Percentiles rank a stretch among this genome's conserved stretches.
Evolutionary conservation across 2,797 vertebrate genomes (phyloP).

Genomic region (Microctenopoma steveboyesi): DNA sequence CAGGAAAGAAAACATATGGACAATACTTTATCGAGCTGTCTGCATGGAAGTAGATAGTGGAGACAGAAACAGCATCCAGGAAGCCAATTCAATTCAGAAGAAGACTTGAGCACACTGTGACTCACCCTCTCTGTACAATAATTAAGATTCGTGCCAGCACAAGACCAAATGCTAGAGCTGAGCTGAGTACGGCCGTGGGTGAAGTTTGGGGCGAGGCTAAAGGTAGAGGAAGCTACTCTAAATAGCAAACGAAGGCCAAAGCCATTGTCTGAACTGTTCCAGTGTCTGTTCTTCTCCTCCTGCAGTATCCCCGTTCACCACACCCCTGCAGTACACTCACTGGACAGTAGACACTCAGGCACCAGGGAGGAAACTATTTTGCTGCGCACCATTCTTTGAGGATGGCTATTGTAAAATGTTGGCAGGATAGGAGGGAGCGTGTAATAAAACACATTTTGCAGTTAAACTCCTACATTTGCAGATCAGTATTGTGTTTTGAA

Average conservation of each 20-base stretch:
- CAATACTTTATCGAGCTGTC: slow-evolving; percentile 49
- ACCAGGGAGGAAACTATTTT: slow-evolving; percentile 68
- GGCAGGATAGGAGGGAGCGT: slow-evolving; percentile 27
- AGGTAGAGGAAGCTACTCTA: slow-evolving; percentile 63
- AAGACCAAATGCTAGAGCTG: slow-evolving; percentile 34
- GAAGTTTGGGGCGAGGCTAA: slow-evolving; percentile 48
- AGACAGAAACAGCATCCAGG: slow-evolving; percentile 49
- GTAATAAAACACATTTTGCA: slow-evolving; percentile 11
- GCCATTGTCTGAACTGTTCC: slow-evolving; percentile 67
- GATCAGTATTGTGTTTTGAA: neutral
- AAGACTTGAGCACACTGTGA: slow-evolving; percentile 38
- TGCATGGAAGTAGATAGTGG: neutral
- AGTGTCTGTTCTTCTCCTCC: slow-evolving; percentile 68
- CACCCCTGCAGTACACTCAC: slow-evolving; percentile 46
- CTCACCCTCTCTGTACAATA: slow-evolving; percentile 39
- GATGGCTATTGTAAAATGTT: slow-evolving; percentile 50
- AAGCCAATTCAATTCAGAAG: slow-evolving; percentile 39
- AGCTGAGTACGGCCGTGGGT: slow-evolving; percentile 23
- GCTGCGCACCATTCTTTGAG: slow-evolving; percentile 56
- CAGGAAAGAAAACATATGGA: neutral
- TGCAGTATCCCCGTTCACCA: slow-evolving; percentile 36
- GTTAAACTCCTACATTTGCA: slow-evolving; percentile 19
- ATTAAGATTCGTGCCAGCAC: slow-evolving; percentile 36
- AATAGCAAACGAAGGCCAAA: slow-evolving; percentile 68
- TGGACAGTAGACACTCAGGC: slow-evolving; percentile 76